Base-by-base conservation (phyloP, 2,888 invertebrate genomes). In the Spodoptera exigua region DNA sequence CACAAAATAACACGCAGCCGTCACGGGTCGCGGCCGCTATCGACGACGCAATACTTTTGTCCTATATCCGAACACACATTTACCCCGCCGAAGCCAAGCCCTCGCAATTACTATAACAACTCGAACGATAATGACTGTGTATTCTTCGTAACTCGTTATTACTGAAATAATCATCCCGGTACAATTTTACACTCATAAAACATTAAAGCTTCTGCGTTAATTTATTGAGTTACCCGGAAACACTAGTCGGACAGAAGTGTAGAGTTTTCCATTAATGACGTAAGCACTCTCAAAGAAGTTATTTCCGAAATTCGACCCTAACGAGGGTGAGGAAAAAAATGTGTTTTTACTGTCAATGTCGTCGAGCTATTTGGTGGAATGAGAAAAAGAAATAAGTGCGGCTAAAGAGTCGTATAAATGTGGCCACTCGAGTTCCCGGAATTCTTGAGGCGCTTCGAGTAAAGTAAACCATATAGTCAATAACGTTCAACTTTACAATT, bases 1-100 rank as follows among this genome's bases (percentile, higher is more conserved):
- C 85, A 88, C 88, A 84, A 88, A 91, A 91, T 93, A 92, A 88
- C 89, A 88, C 89, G 88, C 89, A 87, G 86, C 80, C 83, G 82
- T 83, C 84, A 81, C 81, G 82, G 83, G 80, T 83, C 80, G 76
- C 81, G 51, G 58, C 51, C 46, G 39, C 44, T 17, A 40, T 37
- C 45, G 46, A 61, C 74, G 76, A 80, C 78, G 83, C 81, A 87
- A 82, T 87, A 85, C 85, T 85, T 88, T 82, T 89, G 90, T 79
- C 92, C 90, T 89, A 92, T 83, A 89, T 92, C 85, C 78, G 68
- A 81, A 72, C 74, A 86, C 80, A 76, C 81, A 76, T 83, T 83
- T 82, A 81, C 82, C 81, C 70, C 66, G 77, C 79, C 82, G 46
- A 76, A 68, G 77, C 78, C 82, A 45, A 79, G 74, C 80, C 82